phyloP scores from a whole-genome alignment of 1,140 invertebrate species.

The Philotrypesis tridentata region DNA sequence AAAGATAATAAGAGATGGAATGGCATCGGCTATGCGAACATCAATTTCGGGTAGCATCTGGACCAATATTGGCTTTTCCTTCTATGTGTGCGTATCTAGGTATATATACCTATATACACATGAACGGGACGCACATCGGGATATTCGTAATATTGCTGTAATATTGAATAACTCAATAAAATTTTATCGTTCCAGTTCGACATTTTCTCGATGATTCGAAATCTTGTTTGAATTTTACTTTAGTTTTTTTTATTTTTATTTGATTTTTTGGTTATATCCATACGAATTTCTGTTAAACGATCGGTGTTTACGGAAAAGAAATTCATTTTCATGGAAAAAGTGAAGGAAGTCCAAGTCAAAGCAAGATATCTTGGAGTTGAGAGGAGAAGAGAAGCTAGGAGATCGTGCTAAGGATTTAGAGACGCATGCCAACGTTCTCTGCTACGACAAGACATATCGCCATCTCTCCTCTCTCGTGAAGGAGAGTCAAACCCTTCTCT shows the following conservation, averaged over 20 bases:
- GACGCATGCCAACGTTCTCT: conserved; percentile 46
- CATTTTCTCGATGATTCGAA: neutral
- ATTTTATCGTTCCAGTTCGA: neutral
- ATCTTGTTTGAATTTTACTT: neutral
- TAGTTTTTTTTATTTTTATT: neutral
- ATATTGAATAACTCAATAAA: neutral
- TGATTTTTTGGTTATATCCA: neutral
- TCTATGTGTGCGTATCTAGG: no score
- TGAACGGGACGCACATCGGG: neutral
- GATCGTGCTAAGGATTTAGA: conserved; percentile 55
- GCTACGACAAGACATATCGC: conserved; percentile 49
- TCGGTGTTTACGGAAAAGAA: neutral
- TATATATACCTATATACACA: neutral
- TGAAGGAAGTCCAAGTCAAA: neutral
- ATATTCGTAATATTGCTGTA: neutral
- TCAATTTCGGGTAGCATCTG: neutral
- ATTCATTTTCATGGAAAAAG: neutral
- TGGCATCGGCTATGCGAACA: neutral
- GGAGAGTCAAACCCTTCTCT: conserved; percentile 46
- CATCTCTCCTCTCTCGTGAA: conserved; percentile 2
- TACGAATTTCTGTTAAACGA: no score
- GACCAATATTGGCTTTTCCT: neutral
- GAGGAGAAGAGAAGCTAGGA: conserved; percentile 19
- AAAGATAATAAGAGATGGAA: neutral
- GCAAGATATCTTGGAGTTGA: neutral